Evolutionary conservation across 2,113 vertebrate genomes (phyloP).

Genomic region (Entomyzon cyanotis): DNA sequence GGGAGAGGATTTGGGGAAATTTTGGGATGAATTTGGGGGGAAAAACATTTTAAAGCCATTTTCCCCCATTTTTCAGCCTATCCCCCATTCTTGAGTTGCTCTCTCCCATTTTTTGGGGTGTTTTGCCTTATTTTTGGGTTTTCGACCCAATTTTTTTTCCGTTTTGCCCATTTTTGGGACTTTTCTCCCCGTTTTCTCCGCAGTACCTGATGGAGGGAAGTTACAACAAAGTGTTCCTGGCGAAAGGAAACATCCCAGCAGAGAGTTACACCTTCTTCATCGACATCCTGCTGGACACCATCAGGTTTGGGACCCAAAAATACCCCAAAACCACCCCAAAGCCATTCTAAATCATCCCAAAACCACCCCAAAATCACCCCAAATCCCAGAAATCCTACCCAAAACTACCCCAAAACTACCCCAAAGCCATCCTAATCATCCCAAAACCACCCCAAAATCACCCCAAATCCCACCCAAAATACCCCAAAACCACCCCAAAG

Average conservation of each 20-base stretch:
- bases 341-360: not conserved
- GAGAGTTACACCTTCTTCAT: slow-evolving; percentile 62
- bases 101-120: too few relatives aligned
- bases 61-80: too few relatives aligned
- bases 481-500: too few relatives aligned
- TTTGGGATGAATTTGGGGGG: too few relatives aligned
- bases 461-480: too few relatives aligned
- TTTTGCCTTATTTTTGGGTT: fast-evolving
- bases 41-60: too few relatives aligned
- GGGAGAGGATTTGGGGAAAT: not conserved
- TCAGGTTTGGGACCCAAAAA: slow-evolving; percentile 73
- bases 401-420: too few relatives aligned
- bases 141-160: fast-evolving
- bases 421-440: too few relatives aligned
- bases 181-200: fast-evolving
- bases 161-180: fast-evolving
- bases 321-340: not conserved
- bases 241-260: slow-evolving; percentile 94
- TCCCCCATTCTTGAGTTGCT: too few relatives aligned
- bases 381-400: not conserved
- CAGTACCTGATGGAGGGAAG: slow-evolving; percentile 97
- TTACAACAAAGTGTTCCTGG: slow-evolving; percentile 97
- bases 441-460: too few relatives aligned
- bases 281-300: slow-evolving; percentile 61
- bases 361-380: not conserved